Evolutionary conservation across 2,888 invertebrate species (phyloP).

Genomic region (Bedellia somnulentella): DNA sequence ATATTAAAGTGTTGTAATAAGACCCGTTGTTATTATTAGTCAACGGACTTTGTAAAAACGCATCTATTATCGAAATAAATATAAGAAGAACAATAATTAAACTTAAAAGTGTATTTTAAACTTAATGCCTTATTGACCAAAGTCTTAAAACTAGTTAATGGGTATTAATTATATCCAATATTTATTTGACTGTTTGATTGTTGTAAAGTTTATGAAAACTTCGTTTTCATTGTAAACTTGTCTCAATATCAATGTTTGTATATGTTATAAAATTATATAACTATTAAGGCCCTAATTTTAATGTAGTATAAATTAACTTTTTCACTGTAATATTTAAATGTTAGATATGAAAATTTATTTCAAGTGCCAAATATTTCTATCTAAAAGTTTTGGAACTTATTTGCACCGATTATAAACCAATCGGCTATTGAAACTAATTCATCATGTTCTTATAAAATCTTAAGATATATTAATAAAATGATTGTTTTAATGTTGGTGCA

Average conservation of each 20-base stretch:
- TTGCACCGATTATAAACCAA: too few species aligned
- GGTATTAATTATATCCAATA: constrained; percentile 43
- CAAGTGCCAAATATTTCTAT: too few species aligned
- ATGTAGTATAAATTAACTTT: constrained; percentile 4
- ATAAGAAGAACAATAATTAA: constrained; percentile 60
- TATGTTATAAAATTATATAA: constrained; percentile 3
- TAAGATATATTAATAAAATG: too few species aligned
- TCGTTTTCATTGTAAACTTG: constrained; percentile 40
- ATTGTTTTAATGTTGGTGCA: too few species aligned
- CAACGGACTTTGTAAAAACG: too few species aligned
- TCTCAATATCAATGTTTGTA: constrained; percentile 28
- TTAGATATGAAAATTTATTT: too few species aligned
- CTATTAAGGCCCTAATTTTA: constrained; percentile 1
- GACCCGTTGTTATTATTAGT: too few species aligned
- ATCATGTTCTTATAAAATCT: too few species aligned
- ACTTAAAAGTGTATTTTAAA: constrained; percentile 53
- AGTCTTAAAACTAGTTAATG: constrained; percentile 58
- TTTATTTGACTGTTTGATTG: constrained; percentile 49
- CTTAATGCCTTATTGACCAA: constrained; percentile 63
- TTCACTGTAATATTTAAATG: constrained; percentile 1
- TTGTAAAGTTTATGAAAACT: constrained; percentile 51
- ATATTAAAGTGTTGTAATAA: too few species aligned
- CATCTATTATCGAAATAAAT: too few species aligned
- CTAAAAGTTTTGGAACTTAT: too few species aligned
- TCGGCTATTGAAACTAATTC: too few species aligned